These are phyloP conservation scores for Falco columbarius DNA, from an alignment of 2,797 vertebrate genomes.

Conservation along the genomic window DNA sequence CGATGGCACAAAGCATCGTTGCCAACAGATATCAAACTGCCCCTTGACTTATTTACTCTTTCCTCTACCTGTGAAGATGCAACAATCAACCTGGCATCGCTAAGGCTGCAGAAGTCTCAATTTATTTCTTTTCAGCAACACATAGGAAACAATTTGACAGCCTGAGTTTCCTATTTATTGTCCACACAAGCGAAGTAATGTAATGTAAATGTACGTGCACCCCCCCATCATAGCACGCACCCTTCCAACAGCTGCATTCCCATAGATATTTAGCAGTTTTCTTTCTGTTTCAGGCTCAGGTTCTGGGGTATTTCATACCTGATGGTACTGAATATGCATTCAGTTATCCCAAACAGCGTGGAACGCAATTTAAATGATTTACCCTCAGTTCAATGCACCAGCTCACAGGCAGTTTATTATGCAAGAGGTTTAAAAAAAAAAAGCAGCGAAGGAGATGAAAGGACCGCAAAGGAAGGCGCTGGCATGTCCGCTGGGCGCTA, in stretches of 20 bases:
- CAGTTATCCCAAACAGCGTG: neutral
- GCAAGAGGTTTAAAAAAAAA: neutral
- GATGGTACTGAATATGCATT: neutral
- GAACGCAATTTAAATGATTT: neutral
- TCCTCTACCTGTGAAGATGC: neutral
- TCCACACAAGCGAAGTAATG: fast-evolving
- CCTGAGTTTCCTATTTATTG: neutral
- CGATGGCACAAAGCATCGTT: neutral
- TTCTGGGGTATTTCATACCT: neutral
- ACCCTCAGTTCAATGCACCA: neutral
- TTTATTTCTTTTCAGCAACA: neutral
- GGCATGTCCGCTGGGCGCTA: neutral
- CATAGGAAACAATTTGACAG: neutral
- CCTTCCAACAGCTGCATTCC: neutral
- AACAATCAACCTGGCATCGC: neutral
- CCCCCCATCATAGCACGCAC: neutral
- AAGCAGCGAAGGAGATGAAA: neutral
- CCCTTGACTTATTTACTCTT: neutral
- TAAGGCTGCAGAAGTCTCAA: fast-evolving
- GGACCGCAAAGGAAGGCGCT: neutral
- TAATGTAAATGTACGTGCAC: fast-evolving
- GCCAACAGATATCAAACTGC: neutral
- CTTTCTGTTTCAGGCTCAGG: neutral
- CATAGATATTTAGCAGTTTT: neutral
- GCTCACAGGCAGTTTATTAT: neutral